A percentile compares a stretch with the other conserved stretches of the same genome.
phyloP scores from a whole-genome alignment of 2,113 vertebrate genomes.

The Ceyx melanurus region DNA sequence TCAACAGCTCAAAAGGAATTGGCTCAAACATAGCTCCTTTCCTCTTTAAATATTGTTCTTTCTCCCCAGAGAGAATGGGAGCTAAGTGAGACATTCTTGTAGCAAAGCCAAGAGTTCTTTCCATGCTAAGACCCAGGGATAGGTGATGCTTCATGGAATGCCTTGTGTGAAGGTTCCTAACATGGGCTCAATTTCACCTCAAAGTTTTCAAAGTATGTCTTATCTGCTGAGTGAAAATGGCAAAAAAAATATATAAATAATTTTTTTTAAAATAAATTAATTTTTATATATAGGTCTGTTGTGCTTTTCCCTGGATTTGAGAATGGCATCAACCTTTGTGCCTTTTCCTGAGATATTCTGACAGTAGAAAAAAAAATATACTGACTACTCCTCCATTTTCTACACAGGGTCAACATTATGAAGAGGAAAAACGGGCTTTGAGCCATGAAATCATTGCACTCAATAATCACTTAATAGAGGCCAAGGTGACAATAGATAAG shows the following conservation, averaged over 20 bases:
- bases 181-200: not conserved
- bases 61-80: not conserved
- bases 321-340: not conserved
- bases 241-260: not conserved
- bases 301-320: not conserved
- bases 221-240: not conserved
- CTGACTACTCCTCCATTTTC: conserved; percentile 41
- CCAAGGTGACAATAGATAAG: conserved; percentile 95
- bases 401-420: conserved; percentile 88
- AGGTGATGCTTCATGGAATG: not conserved
- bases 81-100: not conserved
- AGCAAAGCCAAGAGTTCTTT: not conserved
- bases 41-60: not conserved
- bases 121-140: not conserved
- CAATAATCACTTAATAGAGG: conserved; percentile 95
- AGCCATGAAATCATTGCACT: conserved; percentile 93
- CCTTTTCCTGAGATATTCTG: not conserved
- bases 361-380: not conserved
- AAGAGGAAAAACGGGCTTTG: conserved; percentile 93
- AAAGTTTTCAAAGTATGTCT: not conserved
- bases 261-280: too few relatives aligned
- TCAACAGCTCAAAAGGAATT: not conserved
- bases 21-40: not conserved
- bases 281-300: not conserved
- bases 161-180: not conserved